Conservation (phyloP, 2,888 invertebrate species). For the Pilophorus perplexus region DNA sequence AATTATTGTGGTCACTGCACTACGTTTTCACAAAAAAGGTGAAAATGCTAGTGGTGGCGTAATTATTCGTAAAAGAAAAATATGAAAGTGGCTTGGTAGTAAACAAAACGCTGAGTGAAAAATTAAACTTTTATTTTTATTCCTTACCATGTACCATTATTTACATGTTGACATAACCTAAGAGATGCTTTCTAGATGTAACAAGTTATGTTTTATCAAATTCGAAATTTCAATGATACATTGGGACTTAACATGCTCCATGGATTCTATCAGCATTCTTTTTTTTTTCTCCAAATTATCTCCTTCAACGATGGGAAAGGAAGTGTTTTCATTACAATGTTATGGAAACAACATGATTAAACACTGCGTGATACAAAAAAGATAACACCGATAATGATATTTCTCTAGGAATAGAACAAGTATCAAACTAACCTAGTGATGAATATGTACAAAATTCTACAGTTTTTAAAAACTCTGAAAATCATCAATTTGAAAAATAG, state of each 20-base stretch:
- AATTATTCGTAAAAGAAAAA: too few relatives aligned
- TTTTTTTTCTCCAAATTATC: too few relatives aligned
- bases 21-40: too few relatives aligned
- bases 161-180: conserved; percentile 7
- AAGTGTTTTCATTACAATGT: neutral
- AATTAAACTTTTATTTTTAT: conserved; percentile 24
- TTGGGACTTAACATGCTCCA: too few relatives aligned
- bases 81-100: too few relatives aligned
- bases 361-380: conserved; percentile 24
- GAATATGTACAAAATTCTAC: conserved; percentile 37
- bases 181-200: conserved; percentile 14
- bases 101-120: too few relatives aligned
- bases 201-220: conserved; percentile 8
- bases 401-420: conserved; percentile 20
- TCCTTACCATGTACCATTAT: neutral
- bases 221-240: conserved; percentile 2
- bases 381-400: conserved; percentile 27
- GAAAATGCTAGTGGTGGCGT: too few relatives aligned
- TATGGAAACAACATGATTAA: conserved; percentile 17
- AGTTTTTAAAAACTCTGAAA: conserved; percentile 23
- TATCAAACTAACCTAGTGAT: conserved; percentile 21
- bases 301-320: neutral
- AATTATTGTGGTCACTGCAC: too few relatives aligned
- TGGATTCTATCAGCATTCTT: too few relatives aligned
- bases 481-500: conserved; percentile 35